These are phyloP conservation scores for Henricia sp. DNA, from an alignment of 53 echinoderm and acorn worm species.

Conservation along the genomic window DNA sequence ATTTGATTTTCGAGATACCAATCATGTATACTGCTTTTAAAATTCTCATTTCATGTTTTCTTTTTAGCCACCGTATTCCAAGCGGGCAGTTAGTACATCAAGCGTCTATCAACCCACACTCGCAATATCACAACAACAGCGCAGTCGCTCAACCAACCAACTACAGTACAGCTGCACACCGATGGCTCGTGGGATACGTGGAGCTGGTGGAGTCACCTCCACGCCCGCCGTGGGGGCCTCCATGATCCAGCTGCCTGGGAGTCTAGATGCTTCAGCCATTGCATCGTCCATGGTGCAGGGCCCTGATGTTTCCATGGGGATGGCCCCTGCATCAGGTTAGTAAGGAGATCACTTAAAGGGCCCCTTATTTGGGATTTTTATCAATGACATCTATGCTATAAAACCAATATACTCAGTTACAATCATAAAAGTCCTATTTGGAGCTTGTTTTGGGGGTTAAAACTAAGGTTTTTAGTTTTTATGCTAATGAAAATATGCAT, in stretches of 20 bases:
- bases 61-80: not conserved
- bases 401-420: too few species aligned
- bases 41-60: not conserved
- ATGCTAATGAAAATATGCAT: too few species aligned
- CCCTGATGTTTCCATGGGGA: constrained; percentile 60
- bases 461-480: too few species aligned
- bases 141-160: constrained; percentile 13
- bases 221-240: constrained; percentile 71
- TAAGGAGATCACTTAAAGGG: too few species aligned
- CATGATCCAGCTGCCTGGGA: constrained; percentile 25
- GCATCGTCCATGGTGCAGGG: constrained; percentile 45
- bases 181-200: constrained; percentile 58
- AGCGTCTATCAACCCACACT: not conserved
- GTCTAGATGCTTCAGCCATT: constrained; percentile 62
- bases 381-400: too few species aligned
- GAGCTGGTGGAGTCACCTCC: constrained; percentile 61
- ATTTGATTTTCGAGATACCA: too few species aligned
- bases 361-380: too few species aligned
- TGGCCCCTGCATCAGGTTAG: constrained; percentile 40
- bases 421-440: too few species aligned
- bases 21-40: too few species aligned
- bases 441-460: too few species aligned
- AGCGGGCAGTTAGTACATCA: constrained; percentile 16
- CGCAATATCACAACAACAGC: not conserved
- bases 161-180: constrained; percentile 68